Evolutionary conservation across 2,888 invertebrate genomes (phyloP).

Genomic region (Mylabris sibirica): DNA sequence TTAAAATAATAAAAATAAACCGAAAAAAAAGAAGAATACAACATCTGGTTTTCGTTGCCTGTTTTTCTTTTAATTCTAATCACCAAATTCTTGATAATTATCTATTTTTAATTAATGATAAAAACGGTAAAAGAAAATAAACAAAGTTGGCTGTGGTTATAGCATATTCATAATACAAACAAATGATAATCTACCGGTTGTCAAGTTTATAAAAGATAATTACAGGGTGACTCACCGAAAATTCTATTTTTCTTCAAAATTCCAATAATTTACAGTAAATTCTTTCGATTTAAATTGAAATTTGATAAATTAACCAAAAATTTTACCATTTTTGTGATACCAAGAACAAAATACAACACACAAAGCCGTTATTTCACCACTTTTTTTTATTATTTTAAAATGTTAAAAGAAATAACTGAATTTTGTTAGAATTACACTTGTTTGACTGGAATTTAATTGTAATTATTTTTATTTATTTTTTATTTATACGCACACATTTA

Average conservation of each 20-base stretch:
- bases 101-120: not conserved
- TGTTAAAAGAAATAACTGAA: not conserved
- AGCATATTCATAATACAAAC: not conserved
- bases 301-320: not conserved
- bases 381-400: not conserved
- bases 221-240: conserved; percentile 1
- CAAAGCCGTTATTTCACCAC: not conserved
- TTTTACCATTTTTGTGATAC: no score
- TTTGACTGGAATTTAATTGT: not conserved
- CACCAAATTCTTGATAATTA: no score
- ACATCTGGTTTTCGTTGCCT: not conserved
- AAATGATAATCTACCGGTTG: not conserved
- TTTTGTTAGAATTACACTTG: not conserved
- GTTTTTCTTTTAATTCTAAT: not conserved
- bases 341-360: not conserved
- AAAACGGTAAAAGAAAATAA: not conserved
- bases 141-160: not conserved
- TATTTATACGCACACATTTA: not conserved
- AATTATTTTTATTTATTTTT: not conserved
- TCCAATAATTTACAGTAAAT: not conserved
- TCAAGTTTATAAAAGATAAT: not conserved
- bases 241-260: not conserved
- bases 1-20: no score
- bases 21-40: not conserved
- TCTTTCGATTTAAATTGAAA: not conserved